Base-by-base conservation (phyloP, 2,888 invertebrate genomes). In the Epirrhoe alternata region DNA sequence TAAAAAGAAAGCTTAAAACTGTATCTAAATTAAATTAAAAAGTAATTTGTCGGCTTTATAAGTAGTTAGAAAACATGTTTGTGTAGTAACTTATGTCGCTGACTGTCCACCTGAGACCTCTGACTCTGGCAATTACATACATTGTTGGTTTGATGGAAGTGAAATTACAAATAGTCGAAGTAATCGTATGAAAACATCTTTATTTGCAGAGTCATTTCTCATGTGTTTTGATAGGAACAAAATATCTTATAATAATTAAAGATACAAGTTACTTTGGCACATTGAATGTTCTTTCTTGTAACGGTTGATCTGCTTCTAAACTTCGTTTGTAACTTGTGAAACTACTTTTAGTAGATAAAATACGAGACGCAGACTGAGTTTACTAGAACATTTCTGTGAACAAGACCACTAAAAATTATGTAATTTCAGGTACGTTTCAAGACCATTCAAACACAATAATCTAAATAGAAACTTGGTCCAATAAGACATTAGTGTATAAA, bases 121-220 rank as follows among this genome's bases (percentile, higher is more conserved):
- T 87, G 86, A 86, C 87, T 76, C 71, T 61, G 38, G 75, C 83
- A 87, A 88, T 87, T 88, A 86, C 72, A 77, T 75, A 76, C 77
- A 86, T 87, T 88, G 86, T 86, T 69, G 69, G 55, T 62, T 77
- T 76, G 72, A 72, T 72, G 71, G 64, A 61, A 62, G 42, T 49
- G 62, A 77, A 77, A 79, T 79, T 80, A 80, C 77, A 75, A 77
- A 76, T 74, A 53, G 63, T 63, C 57, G 66, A 52, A 68, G 59
- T 66, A 69, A 72, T 69, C 66, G 71, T 57, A 16, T 12, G 24
- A 66, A 77, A 81, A 83, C 75, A 79, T 80, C 71, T 83, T 58
- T 71, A 78, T 82, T 81, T 74, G 76, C 73, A 74, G 73, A 77
- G 30, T 80, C 83, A 80, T 65, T 38, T 30, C 31, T 38, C 50